Evolutionary conservation across 2,888 invertebrate genomes (phyloP), one percentile per base, ranked within the genome.

Genomic region (Cremastinae sp.): DNA sequence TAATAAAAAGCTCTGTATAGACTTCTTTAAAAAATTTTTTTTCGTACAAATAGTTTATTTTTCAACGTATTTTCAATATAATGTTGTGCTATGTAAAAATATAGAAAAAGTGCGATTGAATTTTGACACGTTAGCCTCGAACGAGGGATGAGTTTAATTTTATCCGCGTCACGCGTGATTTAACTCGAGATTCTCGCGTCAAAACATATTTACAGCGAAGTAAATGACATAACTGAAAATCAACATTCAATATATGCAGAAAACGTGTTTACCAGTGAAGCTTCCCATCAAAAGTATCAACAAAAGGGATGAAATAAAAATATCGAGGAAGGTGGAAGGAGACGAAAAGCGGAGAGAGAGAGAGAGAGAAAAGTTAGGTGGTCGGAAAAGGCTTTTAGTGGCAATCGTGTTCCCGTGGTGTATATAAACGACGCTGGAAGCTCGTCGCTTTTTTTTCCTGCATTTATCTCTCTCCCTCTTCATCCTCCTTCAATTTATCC

Each of bases 391-490:
- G 56, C 61, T 68, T 74, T 69, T 61, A 61, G 74, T 54, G 56
- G 56, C 66, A 71, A 75, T 75, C 75, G 71, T 58, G 75, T 68
- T 66, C 59, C 38, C 20, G 66, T 49, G 28, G 16, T 61, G 65
- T 54, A 71, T 71, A n/a, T n/a, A n/a, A 71, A 70, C 49, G 41
- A 45, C 45, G 9, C 8, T 34, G n/a, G 51, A 16, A 56, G 47
- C 43, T 56, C 5, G 28, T 28, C 28, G 28, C 34, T 59, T 10
- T 22, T n/a, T n/a, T 12, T 51, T 18, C 18, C 10, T 66, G 8
- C 22, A 0, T 14, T 7, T 53, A 0, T 8, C 43, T 43, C 62
- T 38, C n/a, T 34, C 28, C 10, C 49, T 49, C 53, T 12, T 16
- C n/a, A 3, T 22, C 5, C 53, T 28, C 53, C 5, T 5, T 28